Base-by-base conservation (phyloP, 2,888 invertebrate genomes). In the Eupithecia abbreviata region DNA sequence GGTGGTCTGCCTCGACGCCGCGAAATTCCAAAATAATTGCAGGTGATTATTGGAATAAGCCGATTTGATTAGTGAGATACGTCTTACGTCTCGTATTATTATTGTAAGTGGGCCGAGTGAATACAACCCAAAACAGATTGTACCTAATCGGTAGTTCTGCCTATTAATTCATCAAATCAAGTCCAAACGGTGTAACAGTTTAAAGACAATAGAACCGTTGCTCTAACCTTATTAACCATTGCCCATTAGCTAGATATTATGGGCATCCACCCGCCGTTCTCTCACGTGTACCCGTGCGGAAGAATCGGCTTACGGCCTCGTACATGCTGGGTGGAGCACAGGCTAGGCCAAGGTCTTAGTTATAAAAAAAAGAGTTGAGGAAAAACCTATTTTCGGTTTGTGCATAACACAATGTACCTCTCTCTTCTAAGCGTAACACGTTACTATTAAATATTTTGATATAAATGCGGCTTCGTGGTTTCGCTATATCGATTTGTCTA, bases 241-340 rank as follows among this genome's bases (percentile, higher is more conserved):
- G 4, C 30, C 67, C 18, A 58, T 70, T 70, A 73, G 73, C 42
- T 13, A 73, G 58, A 58, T 76, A 49, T 69, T 49, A 66, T 71
- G 73, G 71, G 51, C 68, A 71, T 43, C 49, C 41, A 66, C 43
- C 43, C 18, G 58, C 18, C 66, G 55, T 42, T 67, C 67, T 73
- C 67, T 74, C 73, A 62, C 42, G 77, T 74, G 77, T 43, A 77
- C 12, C 58, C 71, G 62, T 71, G 47, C 49, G 73, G 70, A 74
- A 74, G 67, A 71, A 76, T 55, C 67, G 15, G 55, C 55, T 18
- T 71, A 51, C 72, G 42, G 41, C 49, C 13, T 47, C 51, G 30
- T 62, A 30, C 30, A 62, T 62, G 43, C 67, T n/a, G 10, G 7
- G n/a, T n/a, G 30, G 62, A 62, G 9, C 9, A 5, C 0, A 2